Conservation (phyloP, 2,888 invertebrate species). For the Selenia dentaria region DNA sequence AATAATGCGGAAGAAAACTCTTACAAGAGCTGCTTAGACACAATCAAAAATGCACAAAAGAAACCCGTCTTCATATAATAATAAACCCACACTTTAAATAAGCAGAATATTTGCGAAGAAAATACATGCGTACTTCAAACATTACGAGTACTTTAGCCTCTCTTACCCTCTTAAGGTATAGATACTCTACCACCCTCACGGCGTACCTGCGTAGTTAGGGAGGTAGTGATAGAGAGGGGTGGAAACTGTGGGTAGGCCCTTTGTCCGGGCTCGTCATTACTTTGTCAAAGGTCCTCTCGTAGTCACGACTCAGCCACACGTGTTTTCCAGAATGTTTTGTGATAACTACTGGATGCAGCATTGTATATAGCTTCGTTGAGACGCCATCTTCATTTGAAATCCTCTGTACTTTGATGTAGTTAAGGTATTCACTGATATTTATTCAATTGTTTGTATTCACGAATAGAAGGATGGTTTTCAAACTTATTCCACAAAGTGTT, state of each 20-base stretch:
- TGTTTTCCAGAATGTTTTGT: constrained; percentile 35
- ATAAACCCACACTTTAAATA: background rate
- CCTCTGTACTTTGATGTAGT: too few species aligned
- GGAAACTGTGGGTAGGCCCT: constrained; percentile 38
- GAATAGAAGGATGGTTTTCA: too few species aligned
- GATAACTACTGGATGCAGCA: constrained; percentile 16
- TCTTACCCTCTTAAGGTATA: constrained; percentile 44
- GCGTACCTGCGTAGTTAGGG: constrained; percentile 38
- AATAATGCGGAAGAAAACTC: constrained; percentile 6
- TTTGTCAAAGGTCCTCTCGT: constrained; percentile 79
- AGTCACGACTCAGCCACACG: constrained; percentile 33
- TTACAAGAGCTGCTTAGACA: background rate
- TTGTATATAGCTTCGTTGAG: constrained; percentile 8
- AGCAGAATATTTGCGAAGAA: constrained; percentile 36
- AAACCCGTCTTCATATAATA: background rate
- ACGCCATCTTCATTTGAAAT: background rate
- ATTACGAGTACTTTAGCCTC: constrained; percentile 31
- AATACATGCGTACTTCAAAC: constrained; percentile 40
- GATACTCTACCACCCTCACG: constrained; percentile 42
- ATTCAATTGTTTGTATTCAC: too few species aligned
- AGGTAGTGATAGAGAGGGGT: constrained; percentile 24
- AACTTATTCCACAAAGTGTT: too few species aligned
- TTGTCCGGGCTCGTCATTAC: constrained; percentile 77
- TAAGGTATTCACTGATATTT: too few species aligned
- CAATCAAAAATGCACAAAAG: constrained; percentile 7